Base-by-base conservation (phyloP, 2,797 vertebrate species). In the Paguma larvata region DNA sequence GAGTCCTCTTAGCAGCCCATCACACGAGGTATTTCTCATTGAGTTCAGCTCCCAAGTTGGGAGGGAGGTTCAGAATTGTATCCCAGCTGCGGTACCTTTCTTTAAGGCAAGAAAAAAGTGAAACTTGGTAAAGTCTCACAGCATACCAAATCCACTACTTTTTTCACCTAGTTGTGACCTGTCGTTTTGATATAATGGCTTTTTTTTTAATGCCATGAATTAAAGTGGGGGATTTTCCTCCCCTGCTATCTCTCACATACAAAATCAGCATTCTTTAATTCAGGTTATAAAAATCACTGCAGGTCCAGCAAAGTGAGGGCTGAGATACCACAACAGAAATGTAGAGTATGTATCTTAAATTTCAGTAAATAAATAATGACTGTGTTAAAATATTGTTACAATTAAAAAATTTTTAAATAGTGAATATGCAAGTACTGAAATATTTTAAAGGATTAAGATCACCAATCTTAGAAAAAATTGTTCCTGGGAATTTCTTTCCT, bases 401-500 rank as follows among this genome's bases (percentile, higher is more conserved):
- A 13, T 30, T 77, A 19, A 88, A 88, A 79, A 12, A 2, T 32
- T 92, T 91, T 56, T 48, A 87, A 67, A 34, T 91, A 97, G 11
- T 75, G 41, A 95, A 15, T 97, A 32, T 83, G 51, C 68, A 62
- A 85, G 27, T 77, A 77, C 18, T 91, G 38, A 91, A 94, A 89
- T 46, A 9, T 1, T 46, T 27, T 73, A 75, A 95, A 89, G 73
- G 83, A 48, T 96, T 94, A 89, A 95, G 70, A 73, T 89, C 56
- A 32, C 14, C 79, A 73, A 87, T 91, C 5, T 92, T 15, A 70
- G 78, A 53, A 97, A 95, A 68, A 32, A 67, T 67, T 23, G 84
- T 96, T 75, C 91, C 92, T 86, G 32, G 21, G 23, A 89, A 15
- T 95, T 97, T 97, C 72, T 96, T 91, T 95, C 32, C 72, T 96